Conservation (phyloP, 2,113 vertebrate species). For the Columba janthina region DNA sequence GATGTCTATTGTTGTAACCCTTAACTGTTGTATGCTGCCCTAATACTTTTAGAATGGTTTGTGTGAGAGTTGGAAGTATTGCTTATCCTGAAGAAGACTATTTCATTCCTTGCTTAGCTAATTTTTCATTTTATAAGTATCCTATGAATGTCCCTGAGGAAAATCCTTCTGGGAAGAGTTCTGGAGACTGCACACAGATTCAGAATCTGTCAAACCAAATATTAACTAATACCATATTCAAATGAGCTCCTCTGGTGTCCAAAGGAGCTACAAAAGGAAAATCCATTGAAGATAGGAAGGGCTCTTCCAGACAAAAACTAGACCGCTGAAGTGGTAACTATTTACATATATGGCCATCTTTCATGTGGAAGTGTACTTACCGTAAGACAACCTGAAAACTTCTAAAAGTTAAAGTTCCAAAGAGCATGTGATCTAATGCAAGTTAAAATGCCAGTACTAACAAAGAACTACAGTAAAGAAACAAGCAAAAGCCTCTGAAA, state of each 20-base stretch:
- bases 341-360: neutral
- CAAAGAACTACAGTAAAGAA: neutral
- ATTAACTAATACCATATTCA: neutral
- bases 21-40: neutral
- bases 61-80: neutral
- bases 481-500: neutral
- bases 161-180: neutral
- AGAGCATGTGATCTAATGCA: neutral
- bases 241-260: neutral
- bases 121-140: neutral
- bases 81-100: neutral
- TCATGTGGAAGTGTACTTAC: neutral
- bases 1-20: neutral
- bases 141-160: neutral
- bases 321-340: neutral
- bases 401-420: neutral
- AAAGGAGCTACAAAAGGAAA: neutral
- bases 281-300: neutral
- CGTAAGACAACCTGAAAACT: accelerated
- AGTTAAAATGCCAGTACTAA: neutral
- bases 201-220: neutral
- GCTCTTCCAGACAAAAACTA: neutral
- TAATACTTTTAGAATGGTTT: neutral
- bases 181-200: neutral
- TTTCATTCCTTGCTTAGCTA: neutral